Evolutionary conservation across 2,888 invertebrate genomes (phyloP), one percentile per base, ranked within the genome.

Genomic region (Drosophila mimica): DNA sequence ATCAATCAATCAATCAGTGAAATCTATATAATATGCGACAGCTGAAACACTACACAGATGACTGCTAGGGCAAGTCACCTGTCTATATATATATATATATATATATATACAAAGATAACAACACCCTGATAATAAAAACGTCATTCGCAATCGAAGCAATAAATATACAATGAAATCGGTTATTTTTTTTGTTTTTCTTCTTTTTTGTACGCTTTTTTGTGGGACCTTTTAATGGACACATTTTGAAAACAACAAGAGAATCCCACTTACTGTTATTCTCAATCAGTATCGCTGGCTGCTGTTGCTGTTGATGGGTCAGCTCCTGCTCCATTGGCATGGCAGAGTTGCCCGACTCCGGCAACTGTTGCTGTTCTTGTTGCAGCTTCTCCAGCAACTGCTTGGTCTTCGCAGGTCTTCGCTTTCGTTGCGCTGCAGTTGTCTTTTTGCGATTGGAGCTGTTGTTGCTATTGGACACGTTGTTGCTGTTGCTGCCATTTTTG

Each of bases 401-500:
- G 17, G 56, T 43, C 38, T 63, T 80, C 5, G 9, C 43, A 0
- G 61, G 31, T 15, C 40, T 80, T 1, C 72, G 64, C 25, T 69
- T 79, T 1, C 73, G 68, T 25, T 69, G 52, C 9, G 15, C 36
- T 17, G 54, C 36, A 5, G 56, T 28, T 6, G 53, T 25, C 57
- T 77, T 81, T 51, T 74, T 81, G 13, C 69, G 66, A 20, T 52
- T 75, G n/a, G n/a, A 52, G 15, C 30, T 53, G 9, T 17, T 59
- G 31, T 66, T 65, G 48, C 36, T 74, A 49, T 25, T 73, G 25
- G 20, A 11, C 20, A 31, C 49, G 52, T 73, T 80, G 61, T 13
- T 59, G 31, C 57, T 60, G 49, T 46, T 81, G 43, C 49, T 66
- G 30, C 72, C 73, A 63, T 81, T 82, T 51, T 92, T 92, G 71